A percentile compares a stretch with the other conserved stretches of the same genome.
phyloP scores from a whole-genome alignment of 1,140 invertebrate genomes.

The Notospermus geniculatus region DNA sequence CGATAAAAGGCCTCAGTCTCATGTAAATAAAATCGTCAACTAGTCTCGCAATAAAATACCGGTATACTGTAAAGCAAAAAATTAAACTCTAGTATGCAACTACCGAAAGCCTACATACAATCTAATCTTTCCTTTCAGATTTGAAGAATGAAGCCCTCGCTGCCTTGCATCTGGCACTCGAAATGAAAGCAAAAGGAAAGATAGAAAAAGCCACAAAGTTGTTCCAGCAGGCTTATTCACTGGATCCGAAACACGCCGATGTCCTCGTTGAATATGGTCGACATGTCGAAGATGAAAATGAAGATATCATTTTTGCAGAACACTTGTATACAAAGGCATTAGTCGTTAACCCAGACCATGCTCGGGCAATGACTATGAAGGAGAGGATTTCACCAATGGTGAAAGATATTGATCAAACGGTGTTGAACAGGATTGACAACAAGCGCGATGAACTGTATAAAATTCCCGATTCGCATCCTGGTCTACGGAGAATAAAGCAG shows the following conservation, averaged over 20 bases:
- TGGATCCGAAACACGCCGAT: conserved; percentile 89
- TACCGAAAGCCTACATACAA: no score
- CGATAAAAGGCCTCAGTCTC: no score
- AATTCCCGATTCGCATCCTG: conserved; percentile 75
- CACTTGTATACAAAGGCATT: conserved; percentile 82
- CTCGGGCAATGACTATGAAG: conserved; percentile 67
- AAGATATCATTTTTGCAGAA: conserved; percentile 86
- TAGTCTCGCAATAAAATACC: no score
- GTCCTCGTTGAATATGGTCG: conserved; percentile 90
- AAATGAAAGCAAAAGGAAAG: conserved; percentile 79
- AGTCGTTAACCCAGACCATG: conserved; percentile 77
- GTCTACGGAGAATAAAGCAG: conserved; percentile 82
- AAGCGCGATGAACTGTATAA: conserved; percentile 78
- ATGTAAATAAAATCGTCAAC: no score
- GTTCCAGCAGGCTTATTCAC: conserved; percentile 81
- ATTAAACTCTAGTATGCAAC: no score
- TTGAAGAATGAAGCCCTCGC: conserved; percentile 71
- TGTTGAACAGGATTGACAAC: conserved; percentile 77
- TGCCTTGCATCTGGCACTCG: conserved; percentile 77
- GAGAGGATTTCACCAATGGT: conserved; percentile 83
- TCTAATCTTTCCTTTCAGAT: conserved; percentile 31
- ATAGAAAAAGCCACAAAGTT: conserved; percentile 82
- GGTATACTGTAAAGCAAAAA: no score
- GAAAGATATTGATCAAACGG: conserved; percentile 80
- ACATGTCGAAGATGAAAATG: conserved; percentile 74